Evolutionary conservation across 2,888 invertebrate species (phyloP).

Genomic region (Crematogaster levior): DNA sequence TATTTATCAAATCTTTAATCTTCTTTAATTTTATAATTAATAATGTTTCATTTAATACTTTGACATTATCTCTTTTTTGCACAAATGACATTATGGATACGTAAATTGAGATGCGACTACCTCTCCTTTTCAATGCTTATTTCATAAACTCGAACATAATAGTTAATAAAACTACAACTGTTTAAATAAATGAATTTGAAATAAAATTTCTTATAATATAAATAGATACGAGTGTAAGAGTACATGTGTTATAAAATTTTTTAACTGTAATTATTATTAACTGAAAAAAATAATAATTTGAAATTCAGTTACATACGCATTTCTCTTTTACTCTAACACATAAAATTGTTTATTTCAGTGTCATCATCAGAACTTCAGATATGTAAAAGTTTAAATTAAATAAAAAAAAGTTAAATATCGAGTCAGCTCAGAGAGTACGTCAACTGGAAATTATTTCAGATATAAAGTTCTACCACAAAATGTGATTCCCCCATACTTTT

Average conservation of each 20-base stretch:
- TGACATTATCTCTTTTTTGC: background rate
- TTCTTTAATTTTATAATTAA: background rate
- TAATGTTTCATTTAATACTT: background rate
- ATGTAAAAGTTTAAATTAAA: background rate
- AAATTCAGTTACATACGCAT: background rate
- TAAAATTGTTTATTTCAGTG: background rate
- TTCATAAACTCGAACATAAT: background rate
- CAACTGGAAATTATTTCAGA: slow-evolving; percentile 7
- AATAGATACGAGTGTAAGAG: background rate
- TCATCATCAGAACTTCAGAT: background rate
- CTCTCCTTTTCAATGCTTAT: background rate
- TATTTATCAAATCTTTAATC: background rate
- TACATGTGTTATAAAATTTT: background rate
- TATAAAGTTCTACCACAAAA: background rate
- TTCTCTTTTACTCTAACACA: background rate
- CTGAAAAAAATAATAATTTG: slow-evolving; percentile 7
- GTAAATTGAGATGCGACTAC: background rate
- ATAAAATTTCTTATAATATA: background rate
- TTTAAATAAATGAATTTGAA: background rate
- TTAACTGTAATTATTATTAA: too few relatives aligned
- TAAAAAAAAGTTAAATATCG: too few relatives aligned
- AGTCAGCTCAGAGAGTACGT: background rate
- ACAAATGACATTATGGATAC: background rate
- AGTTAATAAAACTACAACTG: background rate
- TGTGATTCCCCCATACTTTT: background rate